These are phyloP conservation scores for Chloroceryle amazona DNA, from an alignment of 2,797 vertebrate species.

Conservation along the genomic window DNA sequence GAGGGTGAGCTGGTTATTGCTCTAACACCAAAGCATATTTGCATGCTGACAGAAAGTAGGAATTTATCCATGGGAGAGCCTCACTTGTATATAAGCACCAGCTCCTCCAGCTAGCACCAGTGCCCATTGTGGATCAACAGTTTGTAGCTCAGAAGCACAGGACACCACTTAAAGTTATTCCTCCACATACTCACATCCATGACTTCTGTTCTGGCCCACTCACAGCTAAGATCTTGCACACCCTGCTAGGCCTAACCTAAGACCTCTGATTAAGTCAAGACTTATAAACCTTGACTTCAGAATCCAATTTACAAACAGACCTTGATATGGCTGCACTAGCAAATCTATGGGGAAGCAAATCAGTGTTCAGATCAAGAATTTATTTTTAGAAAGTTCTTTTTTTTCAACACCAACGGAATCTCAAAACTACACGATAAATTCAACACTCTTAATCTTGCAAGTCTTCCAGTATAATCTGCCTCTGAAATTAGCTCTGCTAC, in stretches of 20 bases:
- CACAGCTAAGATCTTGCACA: neutral
- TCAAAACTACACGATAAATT: neutral
- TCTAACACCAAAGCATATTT: neutral
- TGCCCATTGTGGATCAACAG: rapidly evolving
- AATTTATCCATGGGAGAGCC: neutral
- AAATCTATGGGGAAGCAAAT: neutral
- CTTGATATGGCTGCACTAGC: neutral
- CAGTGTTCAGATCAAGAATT: neutral
- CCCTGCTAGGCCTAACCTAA: neutral
- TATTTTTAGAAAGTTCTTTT: neutral
- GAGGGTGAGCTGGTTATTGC: neutral
- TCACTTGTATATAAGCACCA: neutral
- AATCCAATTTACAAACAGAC: neutral
- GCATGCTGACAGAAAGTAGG: neutral
- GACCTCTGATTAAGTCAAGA: neutral
- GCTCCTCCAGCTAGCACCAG: neutral
- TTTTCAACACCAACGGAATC: neutral
- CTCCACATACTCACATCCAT: neutral
- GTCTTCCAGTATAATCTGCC: neutral
- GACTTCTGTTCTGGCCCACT: rapidly evolving
- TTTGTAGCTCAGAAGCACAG: neutral
- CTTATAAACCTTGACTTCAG: neutral
- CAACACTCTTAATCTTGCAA: neutral
- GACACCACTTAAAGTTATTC: neutral
- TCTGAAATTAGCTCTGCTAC: neutral